Evolutionary conservation across 2,113 vertebrate species (phyloP).

Genomic region (Albula goreensis): DNA sequence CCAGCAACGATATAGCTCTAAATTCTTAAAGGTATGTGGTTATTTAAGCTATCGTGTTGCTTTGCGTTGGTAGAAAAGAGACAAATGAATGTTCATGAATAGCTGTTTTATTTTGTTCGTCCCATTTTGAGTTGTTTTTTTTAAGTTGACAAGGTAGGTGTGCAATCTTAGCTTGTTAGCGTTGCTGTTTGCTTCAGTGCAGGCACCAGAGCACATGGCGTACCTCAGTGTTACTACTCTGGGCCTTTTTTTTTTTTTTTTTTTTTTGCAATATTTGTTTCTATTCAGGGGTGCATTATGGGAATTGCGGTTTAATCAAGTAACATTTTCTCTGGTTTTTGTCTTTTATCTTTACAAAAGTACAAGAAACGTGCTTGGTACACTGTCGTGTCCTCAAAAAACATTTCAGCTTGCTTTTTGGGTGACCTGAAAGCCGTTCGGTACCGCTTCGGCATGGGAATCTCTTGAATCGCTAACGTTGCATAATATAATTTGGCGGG

Average conservation of each 20-base stretch:
- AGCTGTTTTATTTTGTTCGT: neutral
- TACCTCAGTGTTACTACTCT: neutral
- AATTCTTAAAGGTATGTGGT: neutral
- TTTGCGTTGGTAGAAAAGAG: too few species aligned
- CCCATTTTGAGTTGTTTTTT: neutral
- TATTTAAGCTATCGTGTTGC: neutral
- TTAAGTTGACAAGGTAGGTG: neutral
- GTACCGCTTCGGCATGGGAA: too few species aligned
- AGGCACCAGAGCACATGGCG: conserved; percentile 13
- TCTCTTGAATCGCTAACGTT: too few species aligned
- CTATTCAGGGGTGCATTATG: conserved; percentile 23
- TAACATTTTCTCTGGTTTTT: neutral
- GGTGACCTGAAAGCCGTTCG: too few species aligned
- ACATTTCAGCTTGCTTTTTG: too few species aligned
- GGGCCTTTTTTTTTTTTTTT: neutral
- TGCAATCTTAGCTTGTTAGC: neutral
- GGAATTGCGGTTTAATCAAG: conserved; percentile 23
- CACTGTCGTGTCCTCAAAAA: too few species aligned
- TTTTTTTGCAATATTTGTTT: neutral
- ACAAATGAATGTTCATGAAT: neutral
- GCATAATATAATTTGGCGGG: too few species aligned
- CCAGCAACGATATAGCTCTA: neutral
- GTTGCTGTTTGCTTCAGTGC: neutral
- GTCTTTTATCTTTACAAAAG: too few species aligned
- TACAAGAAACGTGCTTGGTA: too few species aligned